Evolutionary conservation across 37 sponge, comb jelly and placozoan species (phyloP).

Genomic region (Oscarella lobularis): DNA sequence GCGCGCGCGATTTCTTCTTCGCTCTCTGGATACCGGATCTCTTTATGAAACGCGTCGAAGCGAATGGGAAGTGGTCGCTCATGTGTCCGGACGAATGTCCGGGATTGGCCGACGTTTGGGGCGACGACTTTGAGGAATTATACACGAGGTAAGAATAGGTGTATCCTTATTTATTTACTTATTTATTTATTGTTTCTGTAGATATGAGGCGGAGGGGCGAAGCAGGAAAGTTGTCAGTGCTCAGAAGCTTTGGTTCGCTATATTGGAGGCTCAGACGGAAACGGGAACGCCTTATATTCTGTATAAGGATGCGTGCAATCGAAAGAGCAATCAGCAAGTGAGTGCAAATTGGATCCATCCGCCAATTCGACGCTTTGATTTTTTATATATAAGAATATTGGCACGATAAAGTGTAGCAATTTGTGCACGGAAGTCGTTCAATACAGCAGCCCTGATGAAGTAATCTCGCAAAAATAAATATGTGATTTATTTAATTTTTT

Average conservation of each 20-base stretch:
- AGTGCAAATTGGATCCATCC: no score
- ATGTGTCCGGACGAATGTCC: conserved; percentile 98
- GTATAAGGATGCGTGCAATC: conserved; percentile 94
- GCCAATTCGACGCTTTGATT: background rate
- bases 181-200: conserved; percentile 2
- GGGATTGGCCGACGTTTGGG: conserved; percentile 82
- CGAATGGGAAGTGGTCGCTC: conserved; percentile 76
- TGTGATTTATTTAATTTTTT: background rate
- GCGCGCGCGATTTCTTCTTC: conserved; percentile 94
- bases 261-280: conserved; percentile 89
- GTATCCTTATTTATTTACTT: no score
- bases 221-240: conserved; percentile 54
- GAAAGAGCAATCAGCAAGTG: conserved; percentile 96
- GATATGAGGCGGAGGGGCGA: conserved; percentile 81
- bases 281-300: conserved; percentile 99
- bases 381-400: conserved; percentile 53
- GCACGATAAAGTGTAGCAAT: conserved; percentile 97
- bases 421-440: conserved; percentile 97
- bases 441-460: conserved; percentile 94
- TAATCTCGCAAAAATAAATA: background rate
- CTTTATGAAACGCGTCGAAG: conserved; percentile 90
- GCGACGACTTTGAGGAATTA: conserved; percentile 87
- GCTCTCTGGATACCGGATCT: conserved; percentile 97
- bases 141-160: conserved; percentile 61
- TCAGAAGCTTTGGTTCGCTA: conserved; percentile 99